Base-by-base conservation (phyloP, 1,140 invertebrate genomes). In the Mesaphorura yosii region DNA sequence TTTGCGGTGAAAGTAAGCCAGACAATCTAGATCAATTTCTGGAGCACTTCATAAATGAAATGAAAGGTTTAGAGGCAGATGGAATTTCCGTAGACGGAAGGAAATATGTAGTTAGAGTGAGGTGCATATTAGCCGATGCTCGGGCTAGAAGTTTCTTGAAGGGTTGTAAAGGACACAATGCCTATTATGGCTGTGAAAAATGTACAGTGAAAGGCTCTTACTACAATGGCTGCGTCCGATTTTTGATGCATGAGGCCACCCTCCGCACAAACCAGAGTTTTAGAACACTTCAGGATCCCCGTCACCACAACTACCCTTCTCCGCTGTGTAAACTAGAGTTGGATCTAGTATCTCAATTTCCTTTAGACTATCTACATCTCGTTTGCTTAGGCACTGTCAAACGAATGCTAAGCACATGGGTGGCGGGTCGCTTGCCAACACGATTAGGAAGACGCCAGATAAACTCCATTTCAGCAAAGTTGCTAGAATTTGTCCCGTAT, bases 181-280 rank as follows among this genome's bases (percentile, higher is more conserved):
- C 65, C 7, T 70, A 68, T 51, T 48, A 64, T 51, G 62, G 64
- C 34, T 71, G 70, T 58, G 64, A 67, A 15, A 67, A 66, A 52
- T 71, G 69, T 58, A 57, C 34, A 14, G 34, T 56, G 28, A 51
- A 65, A 57, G 66, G 66, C 46, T n/a, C n/a, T n/a, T 42, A 52
- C 39, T 65, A 40, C 41, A 23, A 2, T 3, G 48, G 48, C 20
- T 14, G 54, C 37, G 48, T 51, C 3, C 38, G 50, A 27, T 51
- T 40, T 38, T 12, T 25, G 20, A 28, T 42, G 2, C 3, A 12
- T 4, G 23, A 44, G 26, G 7, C 50, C 2, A 25, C 4, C 10
- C 10, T 25, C 12, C 23, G 44, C 41, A 26, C 12, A n/a, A 22
- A 51, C 19, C 2, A 38, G 2, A 5, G 3, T 27, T 51, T 51